Conservation (phyloP, 92 coral and sea anemone species). For the Palythoa caribaeorum region DNA sequence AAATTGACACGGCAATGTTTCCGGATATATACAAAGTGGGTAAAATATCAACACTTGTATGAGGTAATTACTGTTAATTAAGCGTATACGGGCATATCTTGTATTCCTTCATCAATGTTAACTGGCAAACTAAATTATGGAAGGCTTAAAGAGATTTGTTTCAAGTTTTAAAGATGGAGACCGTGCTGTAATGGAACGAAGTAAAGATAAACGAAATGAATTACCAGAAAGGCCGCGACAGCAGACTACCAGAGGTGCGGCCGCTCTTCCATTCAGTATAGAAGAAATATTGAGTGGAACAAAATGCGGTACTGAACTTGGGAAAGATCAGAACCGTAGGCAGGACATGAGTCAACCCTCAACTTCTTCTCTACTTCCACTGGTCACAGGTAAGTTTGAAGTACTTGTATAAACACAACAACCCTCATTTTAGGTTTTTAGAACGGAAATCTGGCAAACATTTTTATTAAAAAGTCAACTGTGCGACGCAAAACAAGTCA, state of each 20-base stretch:
- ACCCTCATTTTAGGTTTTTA: not conserved
- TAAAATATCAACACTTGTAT: slow-evolving; percentile 31
- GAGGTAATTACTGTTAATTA: slow-evolving; percentile 35
- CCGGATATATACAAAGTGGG: slow-evolving; percentile 30
- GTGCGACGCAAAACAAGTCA: not conserved
- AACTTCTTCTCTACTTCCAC: not conserved
- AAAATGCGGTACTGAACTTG: slow-evolving; percentile 36
- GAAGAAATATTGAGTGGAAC: slow-evolving; percentile 80
- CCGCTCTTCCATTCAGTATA: slow-evolving; percentile 78
- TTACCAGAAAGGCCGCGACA: not conserved
- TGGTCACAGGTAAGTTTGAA: slow-evolving; percentile 7
- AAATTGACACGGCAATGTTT: slow-evolving; percentile 39
- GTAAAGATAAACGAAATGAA: not conserved
- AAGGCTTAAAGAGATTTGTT: slow-evolving; percentile 90
- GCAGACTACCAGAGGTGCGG: not conserved
- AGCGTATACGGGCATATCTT: not conserved
- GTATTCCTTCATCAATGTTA: not conserved
- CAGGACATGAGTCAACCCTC: not conserved
- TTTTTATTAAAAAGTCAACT: not conserved
- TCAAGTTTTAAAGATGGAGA: slow-evolving; percentile 79
- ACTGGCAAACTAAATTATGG: slow-evolving; percentile 64
- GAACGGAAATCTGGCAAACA: not conserved
- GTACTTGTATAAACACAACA: not conserved
- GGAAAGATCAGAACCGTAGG: slow-evolving; percentile 6
- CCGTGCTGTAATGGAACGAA: not conserved